Conservation (phyloP, 2,113 vertebrate species). For the Macrotis lagotis region DNA sequence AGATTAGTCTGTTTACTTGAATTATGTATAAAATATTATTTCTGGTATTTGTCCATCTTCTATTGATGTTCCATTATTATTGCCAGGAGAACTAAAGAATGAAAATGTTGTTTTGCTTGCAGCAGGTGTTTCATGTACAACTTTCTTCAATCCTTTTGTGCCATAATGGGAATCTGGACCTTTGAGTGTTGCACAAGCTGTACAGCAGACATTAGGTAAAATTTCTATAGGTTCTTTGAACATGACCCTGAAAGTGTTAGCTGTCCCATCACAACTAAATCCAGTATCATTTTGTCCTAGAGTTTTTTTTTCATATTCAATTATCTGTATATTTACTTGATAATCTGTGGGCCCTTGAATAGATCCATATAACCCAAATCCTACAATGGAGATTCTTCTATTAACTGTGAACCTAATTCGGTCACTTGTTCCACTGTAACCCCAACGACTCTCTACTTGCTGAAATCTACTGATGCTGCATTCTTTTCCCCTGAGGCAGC, state of each 20-base stretch:
- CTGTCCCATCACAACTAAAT: slow-evolving; percentile 95
- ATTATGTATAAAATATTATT: slow-evolving; percentile 95
- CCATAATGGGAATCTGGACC: slow-evolving; percentile 96
- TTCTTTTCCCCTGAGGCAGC: slow-evolving; percentile 94
- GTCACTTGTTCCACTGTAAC: slow-evolving; percentile 96
- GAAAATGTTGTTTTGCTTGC: slow-evolving; percentile 94
- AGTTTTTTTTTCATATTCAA: slow-evolving; percentile 94
- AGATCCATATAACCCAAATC: slow-evolving; percentile 96
- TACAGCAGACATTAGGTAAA: slow-evolving; percentile 93
- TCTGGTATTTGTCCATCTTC: slow-evolving; percentile 97
- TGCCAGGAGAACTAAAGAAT: slow-evolving; percentile 95
- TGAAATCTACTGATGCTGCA: slow-evolving; percentile 95
- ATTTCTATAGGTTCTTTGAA: slow-evolving; percentile 96
- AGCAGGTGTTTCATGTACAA: slow-evolving; percentile 88
- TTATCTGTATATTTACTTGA: slow-evolving; percentile 98
- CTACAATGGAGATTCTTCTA: slow-evolving; percentile 94
- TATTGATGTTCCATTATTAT: slow-evolving; percentile 96
- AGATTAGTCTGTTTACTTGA: slow-evolving; percentile 49
- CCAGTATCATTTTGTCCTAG: slow-evolving; percentile 95
- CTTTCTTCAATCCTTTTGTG: slow-evolving; percentile 95
- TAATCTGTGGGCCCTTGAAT: slow-evolving; percentile 97
- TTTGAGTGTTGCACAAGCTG: slow-evolving; percentile 94
- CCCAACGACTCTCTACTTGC: slow-evolving; percentile 98
- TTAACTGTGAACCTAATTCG: slow-evolving; percentile 96
- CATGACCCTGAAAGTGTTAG: slow-evolving; percentile 95